A percentile compares a stretch with the other conserved stretches of the same genome.
Evolutionary conservation across 1,140 invertebrate genomes (phyloP).

Genomic region (Ganaspis sp.): DNA sequence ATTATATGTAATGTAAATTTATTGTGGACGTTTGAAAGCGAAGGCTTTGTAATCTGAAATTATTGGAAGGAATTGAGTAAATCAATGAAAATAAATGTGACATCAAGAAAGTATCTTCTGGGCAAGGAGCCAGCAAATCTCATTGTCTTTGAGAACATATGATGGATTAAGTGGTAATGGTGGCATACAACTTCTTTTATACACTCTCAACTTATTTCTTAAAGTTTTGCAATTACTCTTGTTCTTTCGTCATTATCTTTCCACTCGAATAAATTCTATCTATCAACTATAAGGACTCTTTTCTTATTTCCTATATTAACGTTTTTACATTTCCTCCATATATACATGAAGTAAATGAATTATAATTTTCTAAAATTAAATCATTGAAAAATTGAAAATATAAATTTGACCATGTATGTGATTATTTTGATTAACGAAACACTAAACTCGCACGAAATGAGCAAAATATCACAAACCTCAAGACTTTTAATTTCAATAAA

Average conservation of each 20-base stretch:
- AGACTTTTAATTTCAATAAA: too few species aligned
- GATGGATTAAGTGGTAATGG: constrained; percentile 13
- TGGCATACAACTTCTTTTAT: background rate
- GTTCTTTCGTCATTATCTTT: constrained; percentile 7
- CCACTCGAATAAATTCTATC: constrained; percentile 1
- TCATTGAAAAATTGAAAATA: too few species aligned
- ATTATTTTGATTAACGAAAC: too few species aligned
- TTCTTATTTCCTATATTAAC: background rate
- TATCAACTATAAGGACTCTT: background rate
- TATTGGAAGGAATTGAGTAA: constrained; percentile 7
- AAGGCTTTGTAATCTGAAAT: too few species aligned
- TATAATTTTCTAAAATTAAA: background rate
- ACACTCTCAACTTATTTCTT: constrained; percentile 22
- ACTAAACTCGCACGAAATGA: too few species aligned
- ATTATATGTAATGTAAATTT: too few species aligned
- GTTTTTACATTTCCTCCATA: background rate
- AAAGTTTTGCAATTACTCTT: background rate
- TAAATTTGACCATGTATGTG: too few species aligned
- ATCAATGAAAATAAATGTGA: constrained; percentile 23
- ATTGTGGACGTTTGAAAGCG: too few species aligned
- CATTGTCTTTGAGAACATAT: constrained; percentile 23
- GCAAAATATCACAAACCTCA: too few species aligned
- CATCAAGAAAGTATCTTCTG: background rate
- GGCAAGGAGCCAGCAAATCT: constrained; percentile 21
- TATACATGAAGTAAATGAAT: background rate